These are phyloP conservation scores for Anoplopoma fimbria DNA, from an alignment of 2,113 vertebrate genomes.

Conservation along the genomic window DNA sequence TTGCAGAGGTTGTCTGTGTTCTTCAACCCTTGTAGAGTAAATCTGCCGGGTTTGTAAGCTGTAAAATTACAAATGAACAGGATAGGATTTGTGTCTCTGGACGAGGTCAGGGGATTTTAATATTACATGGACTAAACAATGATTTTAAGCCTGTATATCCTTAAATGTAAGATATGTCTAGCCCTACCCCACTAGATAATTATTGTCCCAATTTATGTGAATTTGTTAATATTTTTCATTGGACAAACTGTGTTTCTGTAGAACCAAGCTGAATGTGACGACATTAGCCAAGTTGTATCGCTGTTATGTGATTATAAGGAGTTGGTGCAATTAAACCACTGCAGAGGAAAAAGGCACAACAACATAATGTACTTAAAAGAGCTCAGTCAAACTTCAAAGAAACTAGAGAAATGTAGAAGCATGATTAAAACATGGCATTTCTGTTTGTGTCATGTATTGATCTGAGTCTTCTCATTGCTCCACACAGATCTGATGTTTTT, in stretches of 20 bases:
- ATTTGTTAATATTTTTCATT: neutral
- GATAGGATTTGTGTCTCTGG: constrained; percentile 3
- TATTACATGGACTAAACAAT: constrained; percentile 7
- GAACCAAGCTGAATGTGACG: neutral
- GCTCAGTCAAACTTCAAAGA: neutral
- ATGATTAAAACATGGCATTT: neutral
- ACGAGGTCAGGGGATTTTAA: constrained; percentile 3
- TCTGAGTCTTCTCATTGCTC: neutral
- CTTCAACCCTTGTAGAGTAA: neutral
- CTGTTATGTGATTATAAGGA: neutral
- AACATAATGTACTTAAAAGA: neutral
- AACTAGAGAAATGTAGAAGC: neutral
- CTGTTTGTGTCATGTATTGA: neutral
- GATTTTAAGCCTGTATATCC: neutral
- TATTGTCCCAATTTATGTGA: constrained; percentile 1
- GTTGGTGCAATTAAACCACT: neutral
- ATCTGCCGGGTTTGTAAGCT: neutral
- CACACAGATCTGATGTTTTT: neutral
- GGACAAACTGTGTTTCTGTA: neutral
- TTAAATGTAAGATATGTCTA: neutral
- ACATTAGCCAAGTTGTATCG: neutral
- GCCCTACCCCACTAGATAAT: neutral
- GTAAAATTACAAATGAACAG: constrained; percentile 11
- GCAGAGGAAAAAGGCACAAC: neutral
- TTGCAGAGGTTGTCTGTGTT: constrained; percentile 4